These are phyloP conservation scores for Bombyx mandarina DNA, from an alignment of 1,140 invertebrate genomes.

Conservation along the genomic window DNA sequence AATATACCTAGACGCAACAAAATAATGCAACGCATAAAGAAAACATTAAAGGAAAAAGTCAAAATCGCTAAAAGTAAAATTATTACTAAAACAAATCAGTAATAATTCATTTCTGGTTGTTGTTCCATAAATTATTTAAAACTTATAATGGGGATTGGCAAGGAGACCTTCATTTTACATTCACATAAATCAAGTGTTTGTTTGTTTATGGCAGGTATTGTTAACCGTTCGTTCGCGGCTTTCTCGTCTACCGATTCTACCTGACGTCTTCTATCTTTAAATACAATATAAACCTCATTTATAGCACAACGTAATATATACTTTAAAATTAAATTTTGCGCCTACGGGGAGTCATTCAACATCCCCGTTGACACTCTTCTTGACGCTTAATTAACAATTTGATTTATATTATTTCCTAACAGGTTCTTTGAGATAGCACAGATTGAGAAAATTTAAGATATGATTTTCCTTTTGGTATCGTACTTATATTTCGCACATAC, in stretches of 20 bases:
- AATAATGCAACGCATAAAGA: background rate
- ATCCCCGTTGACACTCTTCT: conserved; percentile 4
- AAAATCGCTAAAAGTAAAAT: background rate
- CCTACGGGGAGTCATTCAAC: conserved; percentile 5
- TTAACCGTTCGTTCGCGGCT: background rate
- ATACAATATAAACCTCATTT: background rate
- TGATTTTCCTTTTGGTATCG: no score
- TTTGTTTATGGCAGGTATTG: conserved; percentile 48
- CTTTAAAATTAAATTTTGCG: conserved; percentile 11
- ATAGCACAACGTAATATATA: background rate
- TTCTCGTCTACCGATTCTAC: background rate
- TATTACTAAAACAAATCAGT: no score
- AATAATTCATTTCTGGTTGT: no score
- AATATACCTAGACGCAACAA: no score
- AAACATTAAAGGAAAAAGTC: background rate
- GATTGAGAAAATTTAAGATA: no score
- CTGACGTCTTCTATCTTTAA: background rate
- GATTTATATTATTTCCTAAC: background rate
- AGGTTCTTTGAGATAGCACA: no score
- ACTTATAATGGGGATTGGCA: conserved; percentile 17
- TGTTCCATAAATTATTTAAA: no score
- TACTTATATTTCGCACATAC: no score
- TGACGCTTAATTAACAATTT: conserved; percentile 5
- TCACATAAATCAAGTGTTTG: conserved; percentile 59
- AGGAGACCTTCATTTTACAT: conserved; percentile 32